A percentile compares a stretch with the other conserved stretches of the same genome.
Evolutionary conservation across 2,888 invertebrate species (phyloP).

Genomic region (Oscheius onirici): DNA sequence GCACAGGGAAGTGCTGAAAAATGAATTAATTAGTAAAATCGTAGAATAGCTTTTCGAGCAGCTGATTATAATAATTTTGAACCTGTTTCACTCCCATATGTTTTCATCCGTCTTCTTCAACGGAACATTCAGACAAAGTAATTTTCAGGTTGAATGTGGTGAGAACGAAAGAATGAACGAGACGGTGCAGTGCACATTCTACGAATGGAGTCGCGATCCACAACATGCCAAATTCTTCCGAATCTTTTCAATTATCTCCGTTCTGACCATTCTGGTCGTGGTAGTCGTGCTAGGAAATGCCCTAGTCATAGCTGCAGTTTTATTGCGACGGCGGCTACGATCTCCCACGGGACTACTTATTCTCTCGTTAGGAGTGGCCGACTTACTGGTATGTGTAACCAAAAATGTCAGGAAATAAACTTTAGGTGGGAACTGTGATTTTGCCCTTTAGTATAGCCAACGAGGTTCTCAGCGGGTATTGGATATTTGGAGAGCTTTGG

Average conservation of each 20-base stretch:
- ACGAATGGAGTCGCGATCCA: slow-evolving; percentile 69
- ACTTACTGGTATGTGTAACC: slow-evolving; percentile 78
- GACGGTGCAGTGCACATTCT: slow-evolving; percentile 58
- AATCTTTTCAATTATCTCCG: slow-evolving; percentile 70
- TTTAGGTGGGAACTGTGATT: slow-evolving; percentile 87
- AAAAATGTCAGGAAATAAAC: slow-evolving; percentile 10
- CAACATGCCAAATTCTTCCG: slow-evolving; percentile 68
- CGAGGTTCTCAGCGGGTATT: slow-evolving; percentile 83
- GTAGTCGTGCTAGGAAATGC: slow-evolving; percentile 70
- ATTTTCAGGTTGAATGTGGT: slow-evolving; percentile 1
- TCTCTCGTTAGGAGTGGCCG: slow-evolving; percentile 93
- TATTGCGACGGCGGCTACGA: slow-evolving; percentile 76
- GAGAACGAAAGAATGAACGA: slow-evolving; percentile 3
- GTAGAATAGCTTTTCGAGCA: neutral
- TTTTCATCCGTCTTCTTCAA: too few species aligned
- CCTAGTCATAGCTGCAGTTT: slow-evolving; percentile 71
- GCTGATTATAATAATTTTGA: too few species aligned
- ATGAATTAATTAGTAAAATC: neutral
- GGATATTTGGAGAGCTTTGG: slow-evolving; percentile 96
- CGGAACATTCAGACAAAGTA: neutral
- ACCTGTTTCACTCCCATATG: too few species aligned
- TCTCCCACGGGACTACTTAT: slow-evolving; percentile 96
- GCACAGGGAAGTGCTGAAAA: slow-evolving; percentile 89
- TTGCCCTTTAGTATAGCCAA: slow-evolving; percentile 94
- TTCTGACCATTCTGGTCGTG: slow-evolving; percentile 70